Evolutionary conservation across 2,888 invertebrate species (phyloP).

Genomic region (Oscheius myriophilus): DNA sequence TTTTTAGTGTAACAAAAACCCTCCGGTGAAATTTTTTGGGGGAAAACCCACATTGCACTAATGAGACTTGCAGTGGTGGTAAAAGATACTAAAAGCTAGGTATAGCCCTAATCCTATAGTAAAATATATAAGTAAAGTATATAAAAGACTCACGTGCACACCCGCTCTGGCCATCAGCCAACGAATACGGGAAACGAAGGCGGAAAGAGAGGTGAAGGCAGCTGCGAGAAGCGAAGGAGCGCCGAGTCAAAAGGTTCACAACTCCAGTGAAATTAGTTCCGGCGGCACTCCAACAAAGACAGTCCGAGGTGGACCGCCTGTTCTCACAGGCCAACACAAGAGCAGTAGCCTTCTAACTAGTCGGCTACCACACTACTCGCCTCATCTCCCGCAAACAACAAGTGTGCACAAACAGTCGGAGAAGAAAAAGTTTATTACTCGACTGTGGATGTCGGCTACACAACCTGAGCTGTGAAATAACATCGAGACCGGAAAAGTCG

Average conservation of each 20-base stretch:
- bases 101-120: background rate
- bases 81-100: background rate
- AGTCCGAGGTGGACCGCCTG: conserved; percentile 10
- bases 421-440: conserved; percentile 32
- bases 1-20: too few species aligned
- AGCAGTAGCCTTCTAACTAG: conserved; percentile 8
- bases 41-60: too few species aligned
- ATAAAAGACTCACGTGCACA: conserved; percentile 25
- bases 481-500: conserved; percentile 20
- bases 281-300: conserved; percentile 29
- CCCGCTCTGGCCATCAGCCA: conserved; percentile 10
- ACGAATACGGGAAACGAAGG: conserved; percentile 1
- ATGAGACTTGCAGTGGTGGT: background rate
- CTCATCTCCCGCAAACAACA: conserved; percentile 17
- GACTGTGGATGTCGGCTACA: conserved; percentile 22
- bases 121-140: too few species aligned
- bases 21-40: too few species aligned
- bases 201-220: conserved; percentile 24
- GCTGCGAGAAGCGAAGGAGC: conserved; percentile 35
- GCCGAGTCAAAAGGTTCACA: conserved; percentile 10
- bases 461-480: conserved; percentile 32
- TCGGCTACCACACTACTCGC: conserved; percentile 15
- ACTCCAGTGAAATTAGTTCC: conserved; percentile 6
- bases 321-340: conserved; percentile 13
- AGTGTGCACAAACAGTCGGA: conserved; percentile 24